Conservation (phyloP, 2,113 vertebrate genomes). For the Paracanthobrama guichenoti region DNA sequence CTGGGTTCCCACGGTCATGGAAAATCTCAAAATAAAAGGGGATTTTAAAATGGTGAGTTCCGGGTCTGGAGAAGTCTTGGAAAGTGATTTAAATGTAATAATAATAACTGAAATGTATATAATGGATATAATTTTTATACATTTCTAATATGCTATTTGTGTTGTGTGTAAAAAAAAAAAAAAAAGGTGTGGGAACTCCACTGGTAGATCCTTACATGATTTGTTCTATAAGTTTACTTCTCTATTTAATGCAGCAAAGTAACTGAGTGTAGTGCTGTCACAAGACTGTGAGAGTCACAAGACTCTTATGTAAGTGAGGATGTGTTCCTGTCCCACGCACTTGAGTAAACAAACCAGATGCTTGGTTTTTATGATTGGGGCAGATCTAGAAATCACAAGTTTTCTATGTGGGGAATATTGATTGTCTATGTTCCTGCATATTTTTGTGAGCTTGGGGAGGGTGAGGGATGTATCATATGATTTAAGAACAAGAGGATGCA, state of each 20-base stretch:
- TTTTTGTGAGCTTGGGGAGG: background rate
- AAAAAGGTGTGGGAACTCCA: background rate
- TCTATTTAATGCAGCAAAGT: background rate
- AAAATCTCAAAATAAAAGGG: too few relatives aligned
- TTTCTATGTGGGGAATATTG: background rate
- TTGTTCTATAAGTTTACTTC: background rate
- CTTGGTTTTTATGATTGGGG: background rate
- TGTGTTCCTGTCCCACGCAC: background rate
- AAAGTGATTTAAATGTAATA: background rate
- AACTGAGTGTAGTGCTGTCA: background rate
- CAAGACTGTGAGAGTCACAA: constrained; percentile 21
- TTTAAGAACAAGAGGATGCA: background rate
- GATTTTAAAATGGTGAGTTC: background rate
- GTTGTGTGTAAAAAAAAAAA: background rate
- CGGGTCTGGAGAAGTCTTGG: background rate
- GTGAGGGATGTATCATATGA: background rate
- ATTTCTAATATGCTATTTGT: background rate
- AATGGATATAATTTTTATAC: background rate
- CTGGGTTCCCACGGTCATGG: background rate
- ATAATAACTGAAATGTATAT: background rate
- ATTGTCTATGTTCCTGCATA: background rate
- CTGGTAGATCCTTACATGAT: background rate
- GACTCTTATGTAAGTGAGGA: constrained; percentile 11
- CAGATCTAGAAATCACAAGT: background rate
- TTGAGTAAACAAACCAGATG: constrained; percentile 34